phyloP scores from a whole-genome alignment of 1,140 invertebrate species.

The Sipha flava region DNA sequence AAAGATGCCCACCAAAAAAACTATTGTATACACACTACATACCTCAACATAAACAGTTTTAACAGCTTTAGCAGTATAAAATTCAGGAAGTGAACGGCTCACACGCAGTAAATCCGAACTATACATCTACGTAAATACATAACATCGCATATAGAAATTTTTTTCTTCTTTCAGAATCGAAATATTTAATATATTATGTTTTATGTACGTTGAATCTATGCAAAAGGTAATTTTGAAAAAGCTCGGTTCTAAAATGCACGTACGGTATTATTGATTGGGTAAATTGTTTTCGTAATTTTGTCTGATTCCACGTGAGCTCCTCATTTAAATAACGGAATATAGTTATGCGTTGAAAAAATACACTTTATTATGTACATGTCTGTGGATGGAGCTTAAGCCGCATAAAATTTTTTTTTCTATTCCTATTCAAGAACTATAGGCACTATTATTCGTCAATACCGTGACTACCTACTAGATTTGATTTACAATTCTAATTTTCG shows the following conservation, averaged over 20 bases:
- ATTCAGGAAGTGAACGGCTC: not conserved
- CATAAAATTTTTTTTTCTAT: not conserved
- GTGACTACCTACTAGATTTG: too few species aligned
- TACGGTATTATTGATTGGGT: not conserved
- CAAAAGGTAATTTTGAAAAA: not conserved
- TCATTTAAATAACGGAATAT: not conserved
- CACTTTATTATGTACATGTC: not conserved
- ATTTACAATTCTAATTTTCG: too few species aligned
- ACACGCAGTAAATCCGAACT: not conserved
- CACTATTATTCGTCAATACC: too few species aligned
- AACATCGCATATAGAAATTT: not conserved
- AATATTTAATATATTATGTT: too few species aligned
- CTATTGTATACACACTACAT: not conserved
- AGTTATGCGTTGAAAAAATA: not conserved
- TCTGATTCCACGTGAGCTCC: not conserved
- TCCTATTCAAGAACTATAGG: too few species aligned
- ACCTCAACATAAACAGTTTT: not conserved
- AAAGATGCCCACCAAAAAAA: not conserved
- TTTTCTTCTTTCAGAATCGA: too few species aligned
- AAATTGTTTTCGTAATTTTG: not conserved
- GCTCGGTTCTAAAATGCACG: not conserved
- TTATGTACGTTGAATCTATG: too few species aligned
- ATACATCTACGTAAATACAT: not conserved
- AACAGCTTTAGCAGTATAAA: not conserved
- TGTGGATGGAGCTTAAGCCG: too few species aligned